Conservation (phyloP, 2,113 vertebrate genomes). For the Aegypius monachus region DNA sequence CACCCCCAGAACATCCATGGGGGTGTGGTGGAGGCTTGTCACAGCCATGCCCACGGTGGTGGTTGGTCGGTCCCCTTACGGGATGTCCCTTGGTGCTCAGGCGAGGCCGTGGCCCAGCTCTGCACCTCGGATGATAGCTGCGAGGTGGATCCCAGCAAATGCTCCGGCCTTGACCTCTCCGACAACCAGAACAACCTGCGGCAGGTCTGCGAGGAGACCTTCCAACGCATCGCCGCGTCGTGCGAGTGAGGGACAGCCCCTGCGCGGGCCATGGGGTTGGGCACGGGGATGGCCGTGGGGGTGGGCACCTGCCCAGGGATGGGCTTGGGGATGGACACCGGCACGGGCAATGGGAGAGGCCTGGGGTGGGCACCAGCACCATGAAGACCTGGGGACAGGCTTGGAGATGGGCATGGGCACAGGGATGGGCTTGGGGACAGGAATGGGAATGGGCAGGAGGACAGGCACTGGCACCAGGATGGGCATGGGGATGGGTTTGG, state of each 20-base stretch:
- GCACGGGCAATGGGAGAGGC: neutral
- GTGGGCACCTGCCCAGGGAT: neutral
- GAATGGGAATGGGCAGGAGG: neutral
- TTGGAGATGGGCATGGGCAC: neutral
- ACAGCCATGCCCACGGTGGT: neutral
- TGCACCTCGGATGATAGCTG: conserved; percentile 78
- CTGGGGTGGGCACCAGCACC: neutral
- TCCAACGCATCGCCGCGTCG: conserved; percentile 78
- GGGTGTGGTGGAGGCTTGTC: neutral
- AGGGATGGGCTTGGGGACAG: neutral
- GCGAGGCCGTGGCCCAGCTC: conserved; percentile 77
- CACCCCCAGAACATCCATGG: neutral
- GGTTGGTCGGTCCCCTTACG: accelerated
- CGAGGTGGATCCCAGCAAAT: conserved; percentile 89
- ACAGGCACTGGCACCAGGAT: no score
- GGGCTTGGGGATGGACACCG: neutral
- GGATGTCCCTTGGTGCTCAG: conserved; percentile 56
- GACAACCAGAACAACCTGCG: conserved; percentile 80
- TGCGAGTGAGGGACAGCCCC: conserved; percentile 71
- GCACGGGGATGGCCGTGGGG: accelerated
- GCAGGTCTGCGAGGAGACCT: conserved; percentile 81
- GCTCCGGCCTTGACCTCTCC: conserved; percentile 73
- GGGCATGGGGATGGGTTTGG: accelerated
- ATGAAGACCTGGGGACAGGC: neutral
- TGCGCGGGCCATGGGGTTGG: accelerated